phyloP scores from a whole-genome alignment of 2,888 invertebrate genomes.

The Dysmachus trigonus region DNA sequence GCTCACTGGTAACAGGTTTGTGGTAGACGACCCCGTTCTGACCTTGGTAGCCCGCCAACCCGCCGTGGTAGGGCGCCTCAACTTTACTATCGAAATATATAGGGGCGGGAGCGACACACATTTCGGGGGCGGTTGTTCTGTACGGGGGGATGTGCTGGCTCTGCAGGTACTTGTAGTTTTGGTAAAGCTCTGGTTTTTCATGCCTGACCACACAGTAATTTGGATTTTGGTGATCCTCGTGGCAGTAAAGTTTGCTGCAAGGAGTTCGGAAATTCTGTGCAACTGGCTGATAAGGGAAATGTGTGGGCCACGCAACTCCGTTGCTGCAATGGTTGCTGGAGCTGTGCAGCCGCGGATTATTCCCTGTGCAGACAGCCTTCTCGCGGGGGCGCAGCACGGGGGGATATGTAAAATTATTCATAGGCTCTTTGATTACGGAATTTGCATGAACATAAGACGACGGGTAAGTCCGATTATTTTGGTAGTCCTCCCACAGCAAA shows the following conservation, averaged over 20 bases:
- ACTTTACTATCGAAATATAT: neutral
- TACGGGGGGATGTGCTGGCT: conserved; percentile 2
- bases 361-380: conserved; percentile 32
- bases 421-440: conserved; percentile 10
- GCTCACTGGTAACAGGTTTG: neutral
- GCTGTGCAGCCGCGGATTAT: neutral
- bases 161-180: conserved; percentile 17
- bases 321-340: conserved; percentile 35
- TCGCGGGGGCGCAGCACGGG: conserved; percentile 21
- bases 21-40: neutral
- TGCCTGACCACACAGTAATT: conserved; percentile 35
- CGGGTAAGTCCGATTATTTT: conserved; percentile 28
- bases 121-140: neutral
- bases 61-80: neutral
- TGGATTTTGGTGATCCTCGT: conserved; percentile 31
- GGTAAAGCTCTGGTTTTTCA: conserved; percentile 3
- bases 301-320: conserved; percentile 30
- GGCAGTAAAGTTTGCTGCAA: conserved; percentile 41
- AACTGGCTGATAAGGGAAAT: conserved; percentile 8
- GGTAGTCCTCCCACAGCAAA: conserved; percentile 47
- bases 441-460: conserved; percentile 28
- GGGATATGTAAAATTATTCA: neutral
- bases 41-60: neutral
- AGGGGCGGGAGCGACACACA: neutral
- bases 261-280: conserved; percentile 40